Conservation (phyloP, 2,113 vertebrate genomes). For the Ameiurus melas region DNA sequence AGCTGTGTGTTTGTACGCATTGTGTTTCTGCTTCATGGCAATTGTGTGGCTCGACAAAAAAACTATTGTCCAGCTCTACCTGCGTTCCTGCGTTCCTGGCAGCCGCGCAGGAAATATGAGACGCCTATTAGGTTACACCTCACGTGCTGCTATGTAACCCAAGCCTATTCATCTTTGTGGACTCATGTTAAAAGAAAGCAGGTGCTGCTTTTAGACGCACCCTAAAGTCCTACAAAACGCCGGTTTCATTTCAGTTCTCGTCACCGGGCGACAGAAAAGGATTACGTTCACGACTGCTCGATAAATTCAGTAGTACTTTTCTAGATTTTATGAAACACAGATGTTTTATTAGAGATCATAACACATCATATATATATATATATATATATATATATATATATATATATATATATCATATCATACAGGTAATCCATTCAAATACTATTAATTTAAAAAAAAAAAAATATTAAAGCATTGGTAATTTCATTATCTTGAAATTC, state of each 20-base stretch:
- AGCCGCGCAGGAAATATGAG: slow-evolving; percentile 55
- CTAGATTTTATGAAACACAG: neutral
- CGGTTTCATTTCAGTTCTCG: neutral
- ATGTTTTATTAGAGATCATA: neutral
- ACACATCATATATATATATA: too few relatives aligned
- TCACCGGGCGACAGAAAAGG: neutral
- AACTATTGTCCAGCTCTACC: slow-evolving; percentile 55
- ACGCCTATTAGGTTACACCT: slow-evolving; percentile 60
- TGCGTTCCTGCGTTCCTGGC: slow-evolving; percentile 43
- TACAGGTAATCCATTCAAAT: too few relatives aligned
- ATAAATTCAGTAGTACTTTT: neutral
- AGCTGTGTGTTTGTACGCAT: slow-evolving; percentile 50
- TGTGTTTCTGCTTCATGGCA: slow-evolving; percentile 52
- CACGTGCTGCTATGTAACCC: slow-evolving; percentile 54
- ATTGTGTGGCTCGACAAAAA: slow-evolving; percentile 45
- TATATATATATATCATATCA: too few relatives aligned
- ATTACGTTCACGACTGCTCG: neutral
- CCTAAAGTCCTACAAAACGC: slow-evolving; percentile 24
- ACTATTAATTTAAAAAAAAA: too few relatives aligned
- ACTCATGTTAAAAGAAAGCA: slow-evolving; percentile 41
- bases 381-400: too few relatives aligned
- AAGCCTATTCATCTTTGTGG: slow-evolving; percentile 50
- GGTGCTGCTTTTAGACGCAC: slow-evolving; percentile 24
- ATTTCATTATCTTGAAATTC: too few relatives aligned
- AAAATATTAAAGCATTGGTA: too few relatives aligned